Evolutionary conservation across 2,797 vertebrate species (phyloP).

Genomic region (Hephaestus fuliginosus): DNA sequence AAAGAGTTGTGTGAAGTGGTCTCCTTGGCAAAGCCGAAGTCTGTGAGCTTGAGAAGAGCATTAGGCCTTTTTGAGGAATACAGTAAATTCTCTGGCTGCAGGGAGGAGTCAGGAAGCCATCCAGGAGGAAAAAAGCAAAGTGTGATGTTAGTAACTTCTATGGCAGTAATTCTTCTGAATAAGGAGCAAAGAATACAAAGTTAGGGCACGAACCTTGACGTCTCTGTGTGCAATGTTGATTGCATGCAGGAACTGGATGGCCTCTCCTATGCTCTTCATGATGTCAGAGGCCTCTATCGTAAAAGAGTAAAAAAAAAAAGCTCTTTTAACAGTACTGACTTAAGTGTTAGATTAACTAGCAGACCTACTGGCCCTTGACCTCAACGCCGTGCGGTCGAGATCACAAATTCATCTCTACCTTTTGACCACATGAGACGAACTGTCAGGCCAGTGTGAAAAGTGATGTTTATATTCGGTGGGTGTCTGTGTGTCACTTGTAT

Average conservation of each 20-base stretch:
- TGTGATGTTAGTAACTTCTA: neutral
- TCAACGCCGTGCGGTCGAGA: neutral
- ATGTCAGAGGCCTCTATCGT: conserved; percentile 95
- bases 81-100: conserved; percentile 96
- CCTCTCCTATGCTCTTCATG: conserved; percentile 98
- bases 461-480: neutral
- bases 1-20: conserved; percentile 97
- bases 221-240: conserved; percentile 98
- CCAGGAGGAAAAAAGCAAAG: neutral
- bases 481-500: neutral
- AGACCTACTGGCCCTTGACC: too few species aligned
- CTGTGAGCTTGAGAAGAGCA: conserved; percentile 95
- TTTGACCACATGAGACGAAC: conserved; percentile 13
- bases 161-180: neutral
- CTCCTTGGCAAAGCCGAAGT: conserved; percentile 99
- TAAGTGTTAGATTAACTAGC: neutral
- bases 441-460: neutral
- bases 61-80: conserved; percentile 94
- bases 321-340: neutral
- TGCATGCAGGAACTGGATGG: conserved; percentile 96
- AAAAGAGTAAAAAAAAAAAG: conserved; percentile 5
- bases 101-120: neutral
- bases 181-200: neutral
- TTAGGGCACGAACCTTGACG: conserved; percentile 90
- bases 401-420: neutral